These are phyloP conservation scores for Leguminivora glycinivorella DNA, from an alignment of 1,140 invertebrate genomes.

Conservation along the genomic window DNA sequence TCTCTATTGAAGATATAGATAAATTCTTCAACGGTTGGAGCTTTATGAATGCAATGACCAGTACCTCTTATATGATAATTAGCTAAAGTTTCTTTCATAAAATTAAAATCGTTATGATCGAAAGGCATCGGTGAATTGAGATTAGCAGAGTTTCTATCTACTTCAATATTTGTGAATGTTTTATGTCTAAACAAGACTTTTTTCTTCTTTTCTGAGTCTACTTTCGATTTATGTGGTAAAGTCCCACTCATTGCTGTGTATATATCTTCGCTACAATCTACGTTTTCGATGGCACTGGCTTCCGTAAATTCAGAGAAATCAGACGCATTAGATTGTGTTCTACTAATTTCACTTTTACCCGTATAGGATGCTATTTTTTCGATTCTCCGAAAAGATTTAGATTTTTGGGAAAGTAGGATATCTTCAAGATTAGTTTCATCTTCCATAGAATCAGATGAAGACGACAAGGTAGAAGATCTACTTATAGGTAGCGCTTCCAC, in stretches of 20 bases:
- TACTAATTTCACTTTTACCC: slow-evolving; percentile 48
- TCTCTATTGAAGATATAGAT: slow-evolving; percentile 75
- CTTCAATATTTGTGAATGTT: slow-evolving; percentile 73
- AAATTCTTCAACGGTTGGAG: slow-evolving; percentile 64
- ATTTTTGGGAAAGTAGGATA: slow-evolving; percentile 69
- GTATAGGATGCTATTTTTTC: slow-evolving; percentile 39
- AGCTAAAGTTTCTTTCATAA: slow-evolving; percentile 64
- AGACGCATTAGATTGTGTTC: slow-evolving; percentile 57
- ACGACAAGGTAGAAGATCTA: slow-evolving; percentile 61
- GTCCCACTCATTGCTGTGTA: slow-evolving; percentile 71
- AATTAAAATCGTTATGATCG: slow-evolving; percentile 51
- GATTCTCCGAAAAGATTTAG: slow-evolving; percentile 64
- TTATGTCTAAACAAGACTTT: slow-evolving; percentile 73
- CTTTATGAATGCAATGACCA: slow-evolving; percentile 73
- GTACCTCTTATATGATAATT: slow-evolving; percentile 74
- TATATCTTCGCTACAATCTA: slow-evolving; percentile 66
- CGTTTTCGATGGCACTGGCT: slow-evolving; percentile 70
- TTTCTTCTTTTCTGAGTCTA: slow-evolving; percentile 53
- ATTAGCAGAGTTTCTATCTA: slow-evolving; percentile 64
- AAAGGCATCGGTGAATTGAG: slow-evolving; percentile 48
- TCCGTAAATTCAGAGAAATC: slow-evolving; percentile 61
- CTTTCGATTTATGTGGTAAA: slow-evolving; percentile 58
- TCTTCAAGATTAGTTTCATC: slow-evolving; percentile 74
- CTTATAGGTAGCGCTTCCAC: slow-evolving; percentile 48
- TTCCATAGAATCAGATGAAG: slow-evolving; percentile 64